phyloP scores from a whole-genome alignment of 2,888 invertebrate genomes.

The Malacosoma neustria region DNA sequence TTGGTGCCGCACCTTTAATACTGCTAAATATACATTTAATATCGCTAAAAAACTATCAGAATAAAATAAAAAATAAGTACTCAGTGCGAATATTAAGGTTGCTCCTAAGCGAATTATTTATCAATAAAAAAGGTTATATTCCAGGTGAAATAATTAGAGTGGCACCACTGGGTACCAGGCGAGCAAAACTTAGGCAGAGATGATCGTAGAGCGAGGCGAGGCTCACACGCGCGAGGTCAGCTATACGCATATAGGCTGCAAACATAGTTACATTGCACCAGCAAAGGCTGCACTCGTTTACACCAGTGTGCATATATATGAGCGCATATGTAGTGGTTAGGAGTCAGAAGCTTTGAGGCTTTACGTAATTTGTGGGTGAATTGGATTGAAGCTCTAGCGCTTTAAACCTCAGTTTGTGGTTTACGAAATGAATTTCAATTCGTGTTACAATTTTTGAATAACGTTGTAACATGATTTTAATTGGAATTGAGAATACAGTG shows the following conservation, averaged over 20 bases:
- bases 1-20: too few species aligned
- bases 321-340: slow-evolving; percentile 29
- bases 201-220: slow-evolving; percentile 21
- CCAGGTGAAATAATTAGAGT: too few species aligned
- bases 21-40: too few species aligned
- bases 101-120: too few species aligned
- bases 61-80: too few species aligned
- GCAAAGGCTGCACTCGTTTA: slow-evolving; percentile 56
- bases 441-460: slow-evolving; percentile 9
- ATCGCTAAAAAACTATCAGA: too few species aligned
- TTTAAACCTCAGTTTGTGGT: slow-evolving; percentile 32
- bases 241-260: slow-evolving; percentile 19
- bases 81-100: too few species aligned
- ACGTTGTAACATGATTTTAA: neutral
- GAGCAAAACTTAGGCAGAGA: slow-evolving; percentile 26
- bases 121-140: too few species aligned
- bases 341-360: slow-evolving; percentile 53
- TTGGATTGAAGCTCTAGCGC: slow-evolving; percentile 42
- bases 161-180: slow-evolving; percentile 44
- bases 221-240: slow-evolving; percentile 41
- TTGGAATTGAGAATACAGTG: neutral
- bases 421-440: slow-evolving; percentile 30
- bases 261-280: slow-evolving; percentile 54
- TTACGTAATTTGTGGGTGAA: slow-evolving; percentile 62
- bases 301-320: slow-evolving; percentile 32